A percentile compares a stretch with the other conserved stretches of the same genome.
Conservation (phyloP, 2,113 vertebrate genomes). For the Xiphorhynchus elegans region DNA sequence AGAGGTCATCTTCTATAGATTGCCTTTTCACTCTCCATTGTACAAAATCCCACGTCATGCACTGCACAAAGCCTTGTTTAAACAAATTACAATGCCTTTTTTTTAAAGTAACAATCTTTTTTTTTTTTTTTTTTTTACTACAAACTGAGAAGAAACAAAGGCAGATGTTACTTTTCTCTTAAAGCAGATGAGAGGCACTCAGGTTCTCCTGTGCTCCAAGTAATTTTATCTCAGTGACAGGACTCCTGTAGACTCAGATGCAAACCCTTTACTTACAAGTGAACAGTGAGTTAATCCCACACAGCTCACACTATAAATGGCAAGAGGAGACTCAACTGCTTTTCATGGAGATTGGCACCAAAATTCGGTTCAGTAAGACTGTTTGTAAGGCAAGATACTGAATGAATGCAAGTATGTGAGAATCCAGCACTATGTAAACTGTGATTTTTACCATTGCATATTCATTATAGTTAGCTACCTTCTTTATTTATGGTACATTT, state of each 20-base stretch:
- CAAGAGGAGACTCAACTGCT: background rate
- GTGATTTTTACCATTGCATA: background rate
- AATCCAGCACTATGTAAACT: background rate
- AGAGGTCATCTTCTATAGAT: background rate
- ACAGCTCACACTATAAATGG: background rate
- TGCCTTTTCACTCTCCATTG: background rate
- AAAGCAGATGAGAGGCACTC: background rate
- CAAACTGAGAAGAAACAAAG: background rate
- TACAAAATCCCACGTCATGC: background rate
- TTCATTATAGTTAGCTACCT: background rate
- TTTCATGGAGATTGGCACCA: background rate
- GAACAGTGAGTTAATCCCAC: background rate
- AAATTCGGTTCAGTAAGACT: background rate
- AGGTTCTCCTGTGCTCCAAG: background rate
- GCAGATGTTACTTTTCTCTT: background rate
- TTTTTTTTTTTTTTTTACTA: accelerated
- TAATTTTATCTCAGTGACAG: background rate
- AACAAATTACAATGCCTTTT: background rate
- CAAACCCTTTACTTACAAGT: background rate
- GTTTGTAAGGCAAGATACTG: background rate
- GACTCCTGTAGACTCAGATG: background rate
- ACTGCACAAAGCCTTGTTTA: background rate
- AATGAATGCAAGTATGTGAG: background rate
- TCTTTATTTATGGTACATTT: background rate
- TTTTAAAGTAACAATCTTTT: background rate